Evolutionary conservation across 2,888 invertebrate species (phyloP).

Genomic region (Rhagophthalmus giganteus): DNA sequence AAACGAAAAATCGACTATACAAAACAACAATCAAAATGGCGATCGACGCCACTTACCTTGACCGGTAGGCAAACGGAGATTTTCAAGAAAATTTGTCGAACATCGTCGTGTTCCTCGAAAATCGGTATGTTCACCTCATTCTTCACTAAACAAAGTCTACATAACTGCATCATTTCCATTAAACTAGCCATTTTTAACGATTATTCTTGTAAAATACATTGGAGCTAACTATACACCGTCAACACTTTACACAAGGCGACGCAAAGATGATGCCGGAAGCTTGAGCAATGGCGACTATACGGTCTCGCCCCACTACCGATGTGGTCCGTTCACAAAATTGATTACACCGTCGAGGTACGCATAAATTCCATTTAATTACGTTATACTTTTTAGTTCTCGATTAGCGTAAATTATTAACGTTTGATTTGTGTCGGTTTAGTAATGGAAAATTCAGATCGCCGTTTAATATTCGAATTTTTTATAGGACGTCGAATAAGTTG

Average conservation of each 20-base stretch:
- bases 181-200: slow-evolving; percentile 49
- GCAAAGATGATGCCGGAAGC: slow-evolving; percentile 26
- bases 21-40: slow-evolving; percentile 41
- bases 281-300: slow-evolving; percentile 12
- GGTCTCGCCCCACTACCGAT: slow-evolving; percentile 2
- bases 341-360: no score
- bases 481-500: not conserved
- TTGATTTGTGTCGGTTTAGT: no score
- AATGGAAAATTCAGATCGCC: no score
- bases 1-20: no score
- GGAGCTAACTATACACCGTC: slow-evolving; percentile 2
- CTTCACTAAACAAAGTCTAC: slow-evolving; percentile 56
- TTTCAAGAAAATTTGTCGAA: slow-evolving; percentile 65
- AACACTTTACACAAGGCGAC: slow-evolving; percentile 15
- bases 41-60: slow-evolving; percentile 62
- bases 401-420: no score
- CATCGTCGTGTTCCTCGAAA: slow-evolving; percentile 69
- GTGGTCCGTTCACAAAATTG: not conserved
- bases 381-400: no score
- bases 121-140: slow-evolving; percentile 66
- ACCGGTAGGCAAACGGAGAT: slow-evolving; percentile 73
- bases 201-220: slow-evolving; percentile 16
- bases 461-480: not conserved
- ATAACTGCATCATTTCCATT: slow-evolving; percentile 52
- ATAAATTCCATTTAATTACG: no score